Conservation (phyloP, 2,888 invertebrate genomes). For the Nowickia ferox region DNA sequence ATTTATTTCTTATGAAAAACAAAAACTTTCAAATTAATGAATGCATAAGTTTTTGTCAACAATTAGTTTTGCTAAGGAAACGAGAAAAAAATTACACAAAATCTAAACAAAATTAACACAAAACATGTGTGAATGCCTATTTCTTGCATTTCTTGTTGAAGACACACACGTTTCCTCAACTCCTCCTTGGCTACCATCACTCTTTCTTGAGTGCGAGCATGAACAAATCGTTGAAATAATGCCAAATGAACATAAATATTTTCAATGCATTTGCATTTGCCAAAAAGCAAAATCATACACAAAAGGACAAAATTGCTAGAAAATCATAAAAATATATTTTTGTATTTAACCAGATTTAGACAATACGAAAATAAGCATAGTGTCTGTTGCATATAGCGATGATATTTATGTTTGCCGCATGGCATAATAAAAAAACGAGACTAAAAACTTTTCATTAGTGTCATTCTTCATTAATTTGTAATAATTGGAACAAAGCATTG, state of each 20-base stretch:
- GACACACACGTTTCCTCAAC: not conserved
- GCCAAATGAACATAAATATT: slow-evolving; percentile 59
- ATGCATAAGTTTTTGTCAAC: slow-evolving; percentile 58
- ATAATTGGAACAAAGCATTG: not conserved
- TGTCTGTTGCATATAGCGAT: slow-evolving; percentile 8
- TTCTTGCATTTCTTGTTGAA: slow-evolving; percentile 24
- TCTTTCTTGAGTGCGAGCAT: slow-evolving; percentile 20
- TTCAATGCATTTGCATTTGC: slow-evolving; percentile 37
- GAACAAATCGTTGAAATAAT: slow-evolving; percentile 68
- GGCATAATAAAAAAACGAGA: not conserved
- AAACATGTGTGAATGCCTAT: slow-evolving; percentile 51
- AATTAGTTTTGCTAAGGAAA: slow-evolving; percentile 43
- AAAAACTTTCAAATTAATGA: slow-evolving; percentile 13
- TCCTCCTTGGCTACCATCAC: slow-evolving; percentile 2
- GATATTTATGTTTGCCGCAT: slow-evolving; percentile 25
- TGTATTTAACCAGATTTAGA: slow-evolving; percentile 47
- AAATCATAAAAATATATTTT: slow-evolving; percentile 32
- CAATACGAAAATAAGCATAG: not conserved
- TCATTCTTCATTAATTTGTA: slow-evolving; percentile 4
- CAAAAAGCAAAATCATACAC: slow-evolving; percentile 33
- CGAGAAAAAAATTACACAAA: not conserved
- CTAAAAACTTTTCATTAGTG: slow-evolving; percentile 16
- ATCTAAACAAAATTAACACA: slow-evolving; percentile 53
- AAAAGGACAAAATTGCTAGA: slow-evolving; percentile 48
- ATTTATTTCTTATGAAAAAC: slow-evolving; percentile 15